Percentiles rank a stretch among this genome's conserved stretches.
Evolutionary conservation across 2,797 vertebrate species (phyloP).

Genomic region (Sebastes wilsoni): DNA sequence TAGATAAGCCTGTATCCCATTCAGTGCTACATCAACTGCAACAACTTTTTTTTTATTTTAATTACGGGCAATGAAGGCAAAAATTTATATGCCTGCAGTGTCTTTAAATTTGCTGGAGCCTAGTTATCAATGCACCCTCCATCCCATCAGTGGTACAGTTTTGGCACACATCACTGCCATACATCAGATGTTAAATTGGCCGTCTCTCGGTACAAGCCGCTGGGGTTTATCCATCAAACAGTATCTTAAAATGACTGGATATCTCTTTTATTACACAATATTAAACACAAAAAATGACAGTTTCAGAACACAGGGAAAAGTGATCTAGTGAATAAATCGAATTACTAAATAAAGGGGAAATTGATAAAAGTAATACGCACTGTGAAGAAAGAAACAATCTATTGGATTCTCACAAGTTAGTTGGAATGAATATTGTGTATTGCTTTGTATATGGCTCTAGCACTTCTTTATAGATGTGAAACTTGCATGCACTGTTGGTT

Average conservation of each 20-base stretch:
- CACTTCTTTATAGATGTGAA: not conserved
- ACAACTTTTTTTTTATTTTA: slow-evolving; percentile 12
- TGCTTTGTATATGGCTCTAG: not conserved
- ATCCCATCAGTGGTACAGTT: slow-evolving; percentile 25
- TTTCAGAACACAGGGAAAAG: not conserved
- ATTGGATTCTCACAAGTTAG: not conserved
- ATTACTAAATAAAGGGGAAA: slow-evolving; percentile 14
- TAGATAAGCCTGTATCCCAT: not conserved
- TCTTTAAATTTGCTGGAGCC: slow-evolving; percentile 37
- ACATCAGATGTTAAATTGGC: slow-evolving; percentile 60
- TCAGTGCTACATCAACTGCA: not conserved
- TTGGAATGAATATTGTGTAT: not conserved
- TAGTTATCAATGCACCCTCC: slow-evolving; percentile 21
- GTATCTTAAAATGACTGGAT: slow-evolving; percentile 37
- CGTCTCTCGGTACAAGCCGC: slow-evolving; percentile 11
- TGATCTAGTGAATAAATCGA: not conserved
- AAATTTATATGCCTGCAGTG: slow-evolving; percentile 39
- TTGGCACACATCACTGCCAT: slow-evolving; percentile 39
- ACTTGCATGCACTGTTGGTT: not conserved
- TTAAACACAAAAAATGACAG: slow-evolving; percentile 2
- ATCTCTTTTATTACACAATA: slow-evolving; percentile 24
- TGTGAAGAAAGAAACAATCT: slow-evolving; percentile 5
- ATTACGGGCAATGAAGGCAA: not conserved
- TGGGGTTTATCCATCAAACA: slow-evolving; percentile 42
- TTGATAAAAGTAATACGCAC: slow-evolving; percentile 1